Percentiles rank a stretch among this genome's conserved stretches.
Conservation (phyloP, 2,113 vertebrate species). For the Willisornis vidua region DNA sequence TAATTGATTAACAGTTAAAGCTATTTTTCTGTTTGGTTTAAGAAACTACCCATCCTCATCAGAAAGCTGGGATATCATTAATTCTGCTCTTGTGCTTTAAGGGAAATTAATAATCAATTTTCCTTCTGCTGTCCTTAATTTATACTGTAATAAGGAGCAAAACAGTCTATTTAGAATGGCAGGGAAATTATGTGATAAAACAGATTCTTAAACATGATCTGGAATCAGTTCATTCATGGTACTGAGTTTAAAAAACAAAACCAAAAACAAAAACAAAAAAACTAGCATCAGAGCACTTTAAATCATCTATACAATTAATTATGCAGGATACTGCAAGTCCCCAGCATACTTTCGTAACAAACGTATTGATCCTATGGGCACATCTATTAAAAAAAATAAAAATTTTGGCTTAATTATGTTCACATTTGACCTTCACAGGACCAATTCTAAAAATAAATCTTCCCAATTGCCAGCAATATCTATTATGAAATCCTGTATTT, state of each 20-base stretch:
- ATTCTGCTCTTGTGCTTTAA: constrained; percentile 49
- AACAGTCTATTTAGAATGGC: neutral
- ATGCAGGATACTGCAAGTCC: constrained; percentile 23
- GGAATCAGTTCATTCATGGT: constrained; percentile 19
- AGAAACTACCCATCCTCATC: neutral
- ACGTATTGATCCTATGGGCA: constrained; percentile 17
- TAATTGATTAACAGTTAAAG: constrained; percentile 44
- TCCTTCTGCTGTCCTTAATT: constrained; percentile 38
- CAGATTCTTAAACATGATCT: constrained; percentile 21
- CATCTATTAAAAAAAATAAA: neutral
- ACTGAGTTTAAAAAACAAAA: neutral
- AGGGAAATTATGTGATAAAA: constrained; percentile 13
- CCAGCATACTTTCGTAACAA: constrained; percentile 20
- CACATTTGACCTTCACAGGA: constrained; percentile 26
- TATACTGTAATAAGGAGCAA: constrained; percentile 5
- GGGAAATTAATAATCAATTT: constrained; percentile 69
- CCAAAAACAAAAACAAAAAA: neutral
- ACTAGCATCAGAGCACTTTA: constrained; percentile 17
- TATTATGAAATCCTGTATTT: neutral
- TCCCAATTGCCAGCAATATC: neutral
- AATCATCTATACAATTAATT: constrained; percentile 66
- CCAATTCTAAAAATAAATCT: neutral
- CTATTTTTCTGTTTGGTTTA: constrained; percentile 37
- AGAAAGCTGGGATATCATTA: constrained; percentile 41
- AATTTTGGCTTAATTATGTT: neutral